These are phyloP conservation scores for Axea sp. DNA, from an alignment of 2,888 invertebrate genomes.

Conservation along the genomic window DNA sequence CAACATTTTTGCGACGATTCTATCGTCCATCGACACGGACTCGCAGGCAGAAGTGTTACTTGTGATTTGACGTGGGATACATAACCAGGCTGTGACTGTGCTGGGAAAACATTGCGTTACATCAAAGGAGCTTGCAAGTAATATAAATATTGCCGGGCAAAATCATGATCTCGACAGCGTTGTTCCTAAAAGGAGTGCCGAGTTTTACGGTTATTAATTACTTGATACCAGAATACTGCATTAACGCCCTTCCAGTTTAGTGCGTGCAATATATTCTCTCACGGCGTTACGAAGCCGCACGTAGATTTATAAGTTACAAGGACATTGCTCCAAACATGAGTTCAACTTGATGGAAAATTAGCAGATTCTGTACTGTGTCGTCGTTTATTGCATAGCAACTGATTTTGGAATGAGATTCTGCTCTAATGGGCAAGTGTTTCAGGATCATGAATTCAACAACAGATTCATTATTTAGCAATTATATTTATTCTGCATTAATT, in stretches of 20 bases:
- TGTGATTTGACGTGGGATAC: constrained; percentile 30
- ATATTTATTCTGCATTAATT: no score
- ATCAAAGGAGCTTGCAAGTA: constrained; percentile 36
- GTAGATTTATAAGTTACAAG: constrained; percentile 47
- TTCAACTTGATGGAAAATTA: constrained; percentile 45
- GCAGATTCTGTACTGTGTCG: constrained; percentile 3
- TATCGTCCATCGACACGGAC: constrained; percentile 62
- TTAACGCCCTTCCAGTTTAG: constrained; percentile 71
- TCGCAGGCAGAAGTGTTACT: constrained; percentile 15
- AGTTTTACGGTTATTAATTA: constrained; percentile 75
- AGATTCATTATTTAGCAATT: no score
- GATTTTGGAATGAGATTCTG: background rate
- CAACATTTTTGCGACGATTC: constrained; percentile 57
- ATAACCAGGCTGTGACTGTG: constrained; percentile 12
- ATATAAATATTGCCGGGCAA: constrained; percentile 52
- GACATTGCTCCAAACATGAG: constrained; percentile 30
- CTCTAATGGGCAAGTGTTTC: background rate
- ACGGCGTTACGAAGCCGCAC: constrained; percentile 40
- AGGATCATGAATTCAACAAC: no score
- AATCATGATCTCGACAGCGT: constrained; percentile 50
- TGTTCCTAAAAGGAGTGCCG: constrained; percentile 64
- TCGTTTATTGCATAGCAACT: background rate
- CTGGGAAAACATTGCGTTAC: constrained; percentile 51
- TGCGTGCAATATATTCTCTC: constrained; percentile 66
- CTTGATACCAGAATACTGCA: constrained; percentile 74